These are phyloP conservation scores for Fulmarus glacialis DNA, from an alignment of 2,113 vertebrate species.

Conservation along the genomic window DNA sequence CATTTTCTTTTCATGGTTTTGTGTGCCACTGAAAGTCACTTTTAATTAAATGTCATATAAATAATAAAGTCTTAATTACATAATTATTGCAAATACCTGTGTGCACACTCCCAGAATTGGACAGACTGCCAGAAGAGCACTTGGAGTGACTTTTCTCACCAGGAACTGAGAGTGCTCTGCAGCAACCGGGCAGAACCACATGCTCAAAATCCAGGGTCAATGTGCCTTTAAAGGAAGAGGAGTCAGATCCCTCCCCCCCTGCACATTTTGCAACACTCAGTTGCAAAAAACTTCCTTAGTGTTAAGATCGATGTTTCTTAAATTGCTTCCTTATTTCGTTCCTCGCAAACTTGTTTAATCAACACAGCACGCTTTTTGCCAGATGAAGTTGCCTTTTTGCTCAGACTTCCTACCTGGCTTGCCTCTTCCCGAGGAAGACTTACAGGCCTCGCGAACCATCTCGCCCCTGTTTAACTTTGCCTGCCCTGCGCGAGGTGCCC, in stretches of 20 bases:
- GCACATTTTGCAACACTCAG: neutral
- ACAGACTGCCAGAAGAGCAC: slow-evolving; percentile 10
- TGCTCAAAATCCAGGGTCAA: neutral
- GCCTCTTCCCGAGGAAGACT: neutral
- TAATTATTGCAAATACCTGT: slow-evolving; percentile 55
- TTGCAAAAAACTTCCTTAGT: neutral
- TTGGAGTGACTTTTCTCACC: neutral
- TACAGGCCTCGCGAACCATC: neutral
- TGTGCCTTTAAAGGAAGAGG: neutral
- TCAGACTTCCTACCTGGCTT: neutral
- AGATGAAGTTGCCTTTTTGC: neutral
- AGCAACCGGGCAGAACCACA: neutral
- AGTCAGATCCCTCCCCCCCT: neutral
- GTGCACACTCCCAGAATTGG: slow-evolving; percentile 9
- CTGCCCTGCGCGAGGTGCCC: neutral
- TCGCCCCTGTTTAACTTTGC: rapidly evolving
- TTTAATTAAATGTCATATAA: slow-evolving; percentile 70
- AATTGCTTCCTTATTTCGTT: neutral
- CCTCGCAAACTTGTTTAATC: neutral
- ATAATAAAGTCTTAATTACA: slow-evolving; percentile 67
- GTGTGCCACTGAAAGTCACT: slow-evolving; percentile 62
- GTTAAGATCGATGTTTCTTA: neutral
- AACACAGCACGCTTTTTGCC: neutral
- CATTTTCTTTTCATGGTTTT: slow-evolving; percentile 63
- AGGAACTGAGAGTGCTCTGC: neutral